phyloP scores from a whole-genome alignment of 2,888 invertebrate genomes.

The Fragum fragum region DNA sequence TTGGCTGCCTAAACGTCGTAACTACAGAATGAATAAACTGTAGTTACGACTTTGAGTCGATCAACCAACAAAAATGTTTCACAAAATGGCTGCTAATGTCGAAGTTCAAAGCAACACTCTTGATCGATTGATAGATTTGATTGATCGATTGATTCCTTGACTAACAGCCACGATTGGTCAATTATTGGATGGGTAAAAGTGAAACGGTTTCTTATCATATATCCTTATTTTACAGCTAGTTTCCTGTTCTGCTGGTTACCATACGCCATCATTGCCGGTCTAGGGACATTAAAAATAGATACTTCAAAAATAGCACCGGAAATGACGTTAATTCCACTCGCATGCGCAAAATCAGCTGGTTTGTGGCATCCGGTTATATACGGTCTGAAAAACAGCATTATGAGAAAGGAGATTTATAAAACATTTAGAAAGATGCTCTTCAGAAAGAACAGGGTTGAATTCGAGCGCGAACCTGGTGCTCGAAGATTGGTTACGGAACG shows the following conservation, averaged over 20 bases:
- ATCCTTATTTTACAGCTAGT: not conserved
- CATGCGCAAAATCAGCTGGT: conserved; percentile 20
- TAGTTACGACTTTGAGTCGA: too few species aligned
- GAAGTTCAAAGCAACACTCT: too few species aligned
- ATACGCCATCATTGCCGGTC: conserved; percentile 1
- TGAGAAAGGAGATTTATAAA: conserved; percentile 5
- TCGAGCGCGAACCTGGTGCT: not conserved
- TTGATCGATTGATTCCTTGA: too few species aligned
- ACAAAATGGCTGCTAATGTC: too few species aligned
- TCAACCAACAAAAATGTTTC: too few species aligned
- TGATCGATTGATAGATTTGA: too few species aligned
- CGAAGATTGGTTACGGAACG: not conserved
- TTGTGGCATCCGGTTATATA: conserved; percentile 11
- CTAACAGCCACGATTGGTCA: too few species aligned
- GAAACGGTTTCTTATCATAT: too few species aligned
- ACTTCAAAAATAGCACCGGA: not conserved
- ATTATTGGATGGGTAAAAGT: too few species aligned
- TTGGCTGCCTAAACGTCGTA: too few species aligned
- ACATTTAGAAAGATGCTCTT: not conserved
- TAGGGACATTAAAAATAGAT: not conserved
- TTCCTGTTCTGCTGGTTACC: conserved; percentile 16
- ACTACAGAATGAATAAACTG: too few species aligned
- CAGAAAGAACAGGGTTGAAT: conserved; percentile 2
- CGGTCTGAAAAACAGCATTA: conserved; percentile 4
- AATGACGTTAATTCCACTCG: conserved; percentile 9